Base-by-base conservation (phyloP, 2,797 vertebrate genomes). In the Craterocephalus amniculus region DNA sequence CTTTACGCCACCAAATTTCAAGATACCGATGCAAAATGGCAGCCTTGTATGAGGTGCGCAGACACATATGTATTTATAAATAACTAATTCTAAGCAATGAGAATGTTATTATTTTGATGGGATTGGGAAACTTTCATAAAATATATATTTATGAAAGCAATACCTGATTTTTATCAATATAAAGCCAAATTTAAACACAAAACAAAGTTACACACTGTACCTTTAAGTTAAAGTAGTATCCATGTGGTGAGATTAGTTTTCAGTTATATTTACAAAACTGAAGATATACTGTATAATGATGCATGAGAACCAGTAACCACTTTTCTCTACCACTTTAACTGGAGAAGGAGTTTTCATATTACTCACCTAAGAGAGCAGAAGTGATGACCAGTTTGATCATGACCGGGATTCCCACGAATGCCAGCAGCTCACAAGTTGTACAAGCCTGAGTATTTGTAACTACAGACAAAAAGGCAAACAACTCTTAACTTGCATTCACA, bases 351-450 rank as follows among this genome's bases (percentile, higher is more conserved):
- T 11, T 12, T n/a, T 87, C 86, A 18, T 6, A 43, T 51, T 11
- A 58, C 70, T 10, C 36, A 93, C 94, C 90, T 72, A 87, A 73
- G 48, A 94, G 57, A 72, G 86, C 79, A 7, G 78, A 48, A 59
- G 66, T 70, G 83, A 93, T 81, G 65, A 85, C 20, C 51, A 91
- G 40, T 66, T 74, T 78, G 75, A 89, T 54, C 67, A 80, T 1
- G 55, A 89, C 20, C 4, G 67, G 26, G 18, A 92, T 4, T 72
- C 83, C 67, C 63, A 86, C 68, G 12, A 87, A 70, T 22, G 80
- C 61, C 1, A 89, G 11, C 13, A 79, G 26, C 51, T 85, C 58
- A 31, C 70, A 73, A 22, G 67, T 38, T 4, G 87, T 76, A 70
- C 63, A 89, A 24, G 29, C 1, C 20, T 14, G 52, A 67, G 59